Evolutionary conservation across 2,797 vertebrate species (phyloP).

Genomic region (Discoglossus pictus): DNA sequence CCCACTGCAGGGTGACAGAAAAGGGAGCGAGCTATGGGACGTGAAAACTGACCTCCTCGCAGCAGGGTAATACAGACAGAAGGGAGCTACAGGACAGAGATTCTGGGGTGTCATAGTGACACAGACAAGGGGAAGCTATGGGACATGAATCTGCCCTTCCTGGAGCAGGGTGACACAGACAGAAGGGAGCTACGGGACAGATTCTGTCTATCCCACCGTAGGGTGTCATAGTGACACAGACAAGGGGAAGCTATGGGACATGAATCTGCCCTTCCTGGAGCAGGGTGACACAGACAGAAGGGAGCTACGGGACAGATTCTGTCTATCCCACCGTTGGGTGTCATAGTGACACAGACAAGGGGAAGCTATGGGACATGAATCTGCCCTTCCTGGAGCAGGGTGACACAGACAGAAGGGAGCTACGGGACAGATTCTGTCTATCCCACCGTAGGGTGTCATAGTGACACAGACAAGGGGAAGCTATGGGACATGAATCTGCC

Average conservation of each 20-base stretch:
- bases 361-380: no score
- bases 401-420: no score
- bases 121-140: slow-evolving; percentile 10
- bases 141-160: slow-evolving; percentile 10
- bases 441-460: background rate
- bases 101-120: no score
- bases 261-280: background rate
- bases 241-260: slow-evolving; percentile 7
- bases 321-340: background rate
- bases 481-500: no score
- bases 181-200: slow-evolving; percentile 13
- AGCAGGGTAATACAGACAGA: slow-evolving; percentile 8
- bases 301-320: slow-evolving; percentile 6
- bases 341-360: background rate
- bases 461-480: no score
- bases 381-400: no score
- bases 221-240: slow-evolving; percentile 13
- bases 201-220: slow-evolving; percentile 8
- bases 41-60: background rate
- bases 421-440: background rate
- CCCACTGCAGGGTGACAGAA: slow-evolving; percentile 2
- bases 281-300: background rate
- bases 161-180: slow-evolving; percentile 1
- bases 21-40: slow-evolving; percentile 9
- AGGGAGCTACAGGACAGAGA: slow-evolving; percentile 1